Evolutionary conservation across 1,140 invertebrate genomes (phyloP).

Genomic region (Atta colombica): DNA sequence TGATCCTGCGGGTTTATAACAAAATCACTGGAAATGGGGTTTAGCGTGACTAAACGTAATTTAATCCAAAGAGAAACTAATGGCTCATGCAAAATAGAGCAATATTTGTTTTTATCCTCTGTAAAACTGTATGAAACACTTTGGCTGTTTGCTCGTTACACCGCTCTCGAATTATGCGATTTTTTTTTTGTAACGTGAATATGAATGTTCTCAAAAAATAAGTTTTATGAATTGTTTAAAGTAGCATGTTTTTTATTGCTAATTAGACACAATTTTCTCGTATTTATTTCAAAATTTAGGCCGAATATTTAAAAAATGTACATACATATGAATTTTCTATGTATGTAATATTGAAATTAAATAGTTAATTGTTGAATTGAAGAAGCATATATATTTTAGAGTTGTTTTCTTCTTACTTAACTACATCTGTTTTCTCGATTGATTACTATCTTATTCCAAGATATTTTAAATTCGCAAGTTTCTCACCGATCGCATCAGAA

Average conservation of each 20-base stretch:
- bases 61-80: conserved; percentile 19
- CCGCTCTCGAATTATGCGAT: neutral
- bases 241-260: neutral
- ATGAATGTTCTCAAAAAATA: neutral
- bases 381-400: neutral
- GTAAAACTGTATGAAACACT: neutral
- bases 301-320: neutral
- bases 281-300: neutral
- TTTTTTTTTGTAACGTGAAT: neutral
- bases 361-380: neutral
- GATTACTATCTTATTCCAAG: neutral
- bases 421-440: neutral
- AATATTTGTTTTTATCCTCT: neutral
- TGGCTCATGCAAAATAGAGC: neutral
- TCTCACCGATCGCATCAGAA: neutral
- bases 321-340: neutral
- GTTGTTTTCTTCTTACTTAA: neutral
- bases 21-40: conserved; percentile 7
- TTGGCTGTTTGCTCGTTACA: neutral
- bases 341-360: neutral
- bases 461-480: neutral
- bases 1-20: conserved; percentile 32
- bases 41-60: conserved; percentile 20
- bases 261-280: neutral
- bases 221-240: neutral